Base-by-base conservation (phyloP, 64 coral and sea anemone genomes). In the Montipora sp. region DNA sequence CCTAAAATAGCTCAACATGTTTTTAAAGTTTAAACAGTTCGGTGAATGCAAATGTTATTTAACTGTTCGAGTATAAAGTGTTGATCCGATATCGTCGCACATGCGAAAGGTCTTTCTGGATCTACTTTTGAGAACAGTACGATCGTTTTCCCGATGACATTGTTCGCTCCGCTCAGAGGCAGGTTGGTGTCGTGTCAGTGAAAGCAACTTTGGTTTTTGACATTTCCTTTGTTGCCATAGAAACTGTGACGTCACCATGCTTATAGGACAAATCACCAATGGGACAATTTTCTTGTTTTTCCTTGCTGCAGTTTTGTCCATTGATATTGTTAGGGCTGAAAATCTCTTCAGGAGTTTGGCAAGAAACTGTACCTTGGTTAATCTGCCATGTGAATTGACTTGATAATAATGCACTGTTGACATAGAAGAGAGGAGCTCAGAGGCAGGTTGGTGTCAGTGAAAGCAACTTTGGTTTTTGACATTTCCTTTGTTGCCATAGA, bases 261-360 rank as follows among this genome's bases (percentile, higher is more conserved):
- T 96, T 94, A 48, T 71, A 86, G 7, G 49, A 43, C 13, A 96
- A 75, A 51, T 94, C 92, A 51, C 95, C 95, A 15, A 94, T 80
- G 0, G 68, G 75, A 82, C 95, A 96, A 36, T 82, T 74, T 9
- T 75, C 44, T 6, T 93, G 92, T 2, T 73, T 76, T 5, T 27
- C 45, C 48, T 74, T 73, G 21, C 67, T 93, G 59, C 95, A 96
- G 7, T 81, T 76, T 14, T 50, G 19, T 23, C 57, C 20, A 43
- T 90, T 8, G 3, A 15, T 51, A 23, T 46, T 70, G 13, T 58
- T 20, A 18, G 95, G 95, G 51, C 94, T 94, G 60, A 80, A 96
- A 59, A 79, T 53, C 44, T 65, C 23, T 7, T 69, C 78, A 3
- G 67, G 59, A 5, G 43, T 67, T n/a, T 60, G 7, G 66, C 95